Base-by-base conservation (phyloP, 2,888 invertebrate species). In the Melieria picta region DNA sequence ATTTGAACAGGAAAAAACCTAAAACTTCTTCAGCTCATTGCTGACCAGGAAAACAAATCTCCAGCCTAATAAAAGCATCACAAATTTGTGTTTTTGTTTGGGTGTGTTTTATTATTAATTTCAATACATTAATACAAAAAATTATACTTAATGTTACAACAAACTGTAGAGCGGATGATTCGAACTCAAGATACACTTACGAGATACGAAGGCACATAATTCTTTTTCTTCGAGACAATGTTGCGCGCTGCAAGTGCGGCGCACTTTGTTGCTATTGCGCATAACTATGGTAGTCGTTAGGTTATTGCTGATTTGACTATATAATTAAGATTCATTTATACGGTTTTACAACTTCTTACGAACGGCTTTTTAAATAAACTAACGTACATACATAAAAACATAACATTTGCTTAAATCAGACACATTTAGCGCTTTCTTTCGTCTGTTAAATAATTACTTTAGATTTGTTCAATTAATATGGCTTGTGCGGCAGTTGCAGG, bases 71-170 rank as follows among this genome's bases (percentile, higher is more conserved):
- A 30, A 30, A 30, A 1, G 1, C 30, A 30, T 30, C 30, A 30
- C 30, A 30, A 30, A 30, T 30, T 30, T 30, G 30, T 30, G 3
- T 30, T 30, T 30, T 30, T 30, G 30, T 30, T 30, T 30, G 30
- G 30, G 3, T 30, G 30, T 30, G 30, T 47, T 55, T 56, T 63
- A 63, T 69, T 69, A 69, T 73, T 68, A 48, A 61, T 64, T 62
- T 71, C 67, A 68, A 66, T 73, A 74, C 64, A 66, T 74, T 69
- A 74, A 69, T 72, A 72, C 69, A 74, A 72, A 72, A 65, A 68
- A 72, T 72, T 69, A 71, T 69, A 72, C 72, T 74, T 69, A 69
- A 66, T 74, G 66, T 52, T 63, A 72, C 61, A 69, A 71, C 62
- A 69, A 65, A 71, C 66, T 63, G 55, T 69, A 43, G 48, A 66